These are phyloP conservation scores for Phorcus lineatus DNA, from an alignment of 2,888 invertebrate genomes.

Conservation along the genomic window DNA sequence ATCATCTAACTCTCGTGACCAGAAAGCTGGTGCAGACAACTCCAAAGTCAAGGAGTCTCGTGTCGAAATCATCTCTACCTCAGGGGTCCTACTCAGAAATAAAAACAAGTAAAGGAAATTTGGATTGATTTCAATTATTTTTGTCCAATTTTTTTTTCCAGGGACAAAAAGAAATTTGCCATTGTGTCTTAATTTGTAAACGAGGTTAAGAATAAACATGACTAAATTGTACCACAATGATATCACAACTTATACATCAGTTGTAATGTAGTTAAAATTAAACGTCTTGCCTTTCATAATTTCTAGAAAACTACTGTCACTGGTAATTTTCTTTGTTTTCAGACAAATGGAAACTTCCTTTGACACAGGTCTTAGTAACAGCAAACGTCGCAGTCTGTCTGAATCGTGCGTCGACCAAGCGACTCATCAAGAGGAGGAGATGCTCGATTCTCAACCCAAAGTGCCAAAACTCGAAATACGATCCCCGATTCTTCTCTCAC, in stretches of 20 bases:
- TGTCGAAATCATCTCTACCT: neutral
- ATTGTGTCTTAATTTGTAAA: no score
- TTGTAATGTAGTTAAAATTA: no score
- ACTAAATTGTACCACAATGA: no score
- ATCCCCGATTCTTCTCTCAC: conserved; percentile 52
- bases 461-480: conserved; percentile 66
- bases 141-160: no score
- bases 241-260: no score
- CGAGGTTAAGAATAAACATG: no score
- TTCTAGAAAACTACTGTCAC: no score
- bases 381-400: conserved; percentile 59
- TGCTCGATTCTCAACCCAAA: conserved; percentile 51
- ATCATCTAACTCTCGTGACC: neutral
- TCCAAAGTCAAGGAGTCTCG: neutral
- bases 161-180: no score
- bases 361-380: conserved; percentile 27
- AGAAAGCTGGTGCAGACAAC: conserved; percentile 12
- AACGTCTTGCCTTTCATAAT: no score
- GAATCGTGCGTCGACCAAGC: conserved; percentile 49
- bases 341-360: neutral
- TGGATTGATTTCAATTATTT: no score
- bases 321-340: neutral
- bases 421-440: conserved; percentile 22
- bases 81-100: neutral
- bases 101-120: neutral